These are phyloP conservation scores for Troglohyphantes excavatus DNA, from an alignment of 2,888 invertebrate species.

Conservation along the genomic window DNA sequence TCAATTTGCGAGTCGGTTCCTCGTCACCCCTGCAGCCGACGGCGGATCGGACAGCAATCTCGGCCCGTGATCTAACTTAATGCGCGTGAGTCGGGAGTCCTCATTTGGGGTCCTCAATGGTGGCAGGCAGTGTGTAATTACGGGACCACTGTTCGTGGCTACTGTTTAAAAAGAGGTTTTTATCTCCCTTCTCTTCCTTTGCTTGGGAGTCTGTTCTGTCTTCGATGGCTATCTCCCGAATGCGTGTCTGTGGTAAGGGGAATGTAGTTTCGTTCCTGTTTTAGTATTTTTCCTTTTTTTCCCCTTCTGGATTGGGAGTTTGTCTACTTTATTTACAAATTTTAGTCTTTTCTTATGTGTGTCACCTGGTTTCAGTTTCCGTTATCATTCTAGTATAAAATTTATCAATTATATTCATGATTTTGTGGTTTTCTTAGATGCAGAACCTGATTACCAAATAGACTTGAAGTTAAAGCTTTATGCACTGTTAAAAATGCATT, in stretches of 20 bases:
- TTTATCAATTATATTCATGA: no score
- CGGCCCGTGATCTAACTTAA: slow-evolving; percentile 27
- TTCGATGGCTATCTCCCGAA: not conserved
- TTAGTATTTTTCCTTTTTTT: no score
- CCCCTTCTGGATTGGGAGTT: no score
- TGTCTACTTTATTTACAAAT: no score
- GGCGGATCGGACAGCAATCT: slow-evolving; percentile 14
- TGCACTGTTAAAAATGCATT: no score
- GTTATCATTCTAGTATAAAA: no score
- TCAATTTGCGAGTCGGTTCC: slow-evolving; percentile 66
- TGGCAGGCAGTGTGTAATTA: slow-evolving; percentile 62
- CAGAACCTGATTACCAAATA: no score
- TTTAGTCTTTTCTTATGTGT: no score
- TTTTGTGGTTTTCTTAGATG: no score
- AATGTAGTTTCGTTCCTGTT: not conserved
- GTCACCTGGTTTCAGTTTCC: no score
- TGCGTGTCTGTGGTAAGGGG: not conserved
- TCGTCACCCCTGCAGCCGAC: slow-evolving; percentile 43
- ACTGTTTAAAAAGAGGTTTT: slow-evolving; percentile 40
- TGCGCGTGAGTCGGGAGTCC: slow-evolving; percentile 53
- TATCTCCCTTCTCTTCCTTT: not conserved
- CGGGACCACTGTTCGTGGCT: slow-evolving; percentile 49
- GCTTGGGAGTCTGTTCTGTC: slow-evolving; percentile 4
- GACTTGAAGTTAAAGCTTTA: no score
- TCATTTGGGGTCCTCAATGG: slow-evolving; percentile 43